Evolutionary conservation across 92 coral and sea anemone species (phyloP), one percentile per base, ranked within the genome.

Genomic region (Palythoa caribaeorum): DNA sequence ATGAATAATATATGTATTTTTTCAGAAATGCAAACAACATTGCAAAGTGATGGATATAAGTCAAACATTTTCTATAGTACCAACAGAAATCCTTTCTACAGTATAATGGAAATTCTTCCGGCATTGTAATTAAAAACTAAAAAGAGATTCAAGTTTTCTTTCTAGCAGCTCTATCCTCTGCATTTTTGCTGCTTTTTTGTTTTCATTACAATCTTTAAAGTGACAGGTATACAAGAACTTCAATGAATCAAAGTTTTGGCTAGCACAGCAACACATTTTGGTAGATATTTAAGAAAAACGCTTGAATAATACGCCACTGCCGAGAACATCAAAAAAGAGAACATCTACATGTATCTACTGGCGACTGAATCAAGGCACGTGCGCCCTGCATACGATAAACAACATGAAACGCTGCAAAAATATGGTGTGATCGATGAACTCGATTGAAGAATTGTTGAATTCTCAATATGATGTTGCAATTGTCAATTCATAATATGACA

Each of bases 291-390:
- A 69, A 69, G 73, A 69, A 69, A 69, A 69, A 69, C 73, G 73
- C 73, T 69, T 69, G 73, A 69, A 69, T 69, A 69, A 69, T 69
- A 69, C 37, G 73, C 73, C 84, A 78, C 85, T 35, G 80, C 83
- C 76, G 90, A 85, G 14, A 52, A 78, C 40, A 71, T 79, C 51
- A 79, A 71, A 60, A 54, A 79, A 78, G 83, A 79, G 69, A 78
- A 79, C 69, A 71, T 88, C 71, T 88, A 88, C 63, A 57, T 79
- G 59, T 77, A 88, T 79, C 62, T 77, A 77, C 83, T 88, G 63
- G 84, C 90, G 60, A 88, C 90, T 79, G 90, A 69, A 69, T 69
- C 11, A 69, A 69, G 73, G 17, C 73, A 69, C 73, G 73, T 69
- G 73, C 73, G 37, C 5, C 73, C 73, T 69, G 73, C 36, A 69